These are phyloP conservation scores for Chelmon rostratus DNA, from an alignment of 2,797 vertebrate species.

Conservation along the genomic window DNA sequence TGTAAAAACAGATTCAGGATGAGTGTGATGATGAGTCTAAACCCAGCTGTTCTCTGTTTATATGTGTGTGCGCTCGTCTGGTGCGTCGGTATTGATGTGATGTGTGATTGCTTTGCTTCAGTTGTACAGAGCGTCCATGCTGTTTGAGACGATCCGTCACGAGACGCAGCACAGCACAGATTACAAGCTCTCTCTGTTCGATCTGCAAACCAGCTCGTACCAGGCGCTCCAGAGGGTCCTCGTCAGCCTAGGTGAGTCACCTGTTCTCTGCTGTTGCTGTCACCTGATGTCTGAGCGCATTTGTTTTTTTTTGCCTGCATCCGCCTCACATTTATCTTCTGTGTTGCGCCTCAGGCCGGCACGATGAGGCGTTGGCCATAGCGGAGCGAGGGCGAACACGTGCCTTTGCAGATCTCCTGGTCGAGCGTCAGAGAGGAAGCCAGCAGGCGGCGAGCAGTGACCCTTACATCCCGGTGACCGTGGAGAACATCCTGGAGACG, in stretches of 20 bases:
- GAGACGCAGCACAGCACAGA: conserved; percentile 95
- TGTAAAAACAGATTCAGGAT: not conserved
- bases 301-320: not conserved
- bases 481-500: conserved; percentile 93
- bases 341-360: conserved; percentile 74
- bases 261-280: not conserved
- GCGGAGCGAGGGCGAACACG: conserved; percentile 95
- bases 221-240: conserved; percentile 97
- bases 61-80: too few relatives aligned
- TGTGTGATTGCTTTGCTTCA: conserved; percentile 74
- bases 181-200: conserved; percentile 95
- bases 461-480: conserved; percentile 93
- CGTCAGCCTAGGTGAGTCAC: conserved; percentile 91
- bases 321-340: too few relatives aligned
- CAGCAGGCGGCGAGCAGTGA: conserved; percentile 86
- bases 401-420: conserved; percentile 94
- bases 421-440: conserved; percentile 92
- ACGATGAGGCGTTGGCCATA: conserved; percentile 94
- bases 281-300: too few relatives aligned
- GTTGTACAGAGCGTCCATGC: conserved; percentile 92
- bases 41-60: too few relatives aligned
- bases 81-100: too few relatives aligned
- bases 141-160: conserved; percentile 94
- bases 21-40: too few relatives aligned
- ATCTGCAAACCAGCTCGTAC: conserved; percentile 96